Conservation (phyloP, 2,888 invertebrate genomes). For the Acrocera orbiculus region DNA sequence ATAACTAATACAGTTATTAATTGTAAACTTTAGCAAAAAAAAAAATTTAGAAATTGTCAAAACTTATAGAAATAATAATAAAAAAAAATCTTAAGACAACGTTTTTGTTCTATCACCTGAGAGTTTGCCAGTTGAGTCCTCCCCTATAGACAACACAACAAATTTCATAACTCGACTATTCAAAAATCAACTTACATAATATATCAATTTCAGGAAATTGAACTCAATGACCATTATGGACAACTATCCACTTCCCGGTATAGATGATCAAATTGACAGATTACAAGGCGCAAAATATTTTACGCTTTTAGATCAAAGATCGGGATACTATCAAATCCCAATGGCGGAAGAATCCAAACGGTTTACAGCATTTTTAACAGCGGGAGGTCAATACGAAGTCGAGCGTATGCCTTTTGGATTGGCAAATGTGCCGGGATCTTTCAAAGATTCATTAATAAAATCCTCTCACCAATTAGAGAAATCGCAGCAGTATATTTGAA, state of each 20-base stretch:
- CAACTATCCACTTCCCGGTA: not conserved
- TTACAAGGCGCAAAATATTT: constrained; percentile 11
- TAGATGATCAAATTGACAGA: not conserved
- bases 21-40: too few relatives aligned
- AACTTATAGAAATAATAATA: too few relatives aligned
- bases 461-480: too few relatives aligned
- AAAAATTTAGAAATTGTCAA: too few relatives aligned
- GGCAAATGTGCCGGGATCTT: constrained; percentile 18
- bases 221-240: constrained; percentile 15
- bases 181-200: too few relatives aligned
- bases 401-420: constrained; percentile 20
- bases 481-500: too few relatives aligned
- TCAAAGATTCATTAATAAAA: constrained; percentile 15
- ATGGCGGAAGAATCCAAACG: not conserved
- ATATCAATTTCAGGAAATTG: constrained; percentile 17
- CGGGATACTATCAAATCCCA: constrained; percentile 9
- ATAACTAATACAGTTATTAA: too few relatives aligned
- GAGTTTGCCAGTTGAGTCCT: too few relatives aligned
- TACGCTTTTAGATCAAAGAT: constrained; percentile 16
- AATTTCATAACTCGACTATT: too few relatives aligned
- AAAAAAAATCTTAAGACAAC: too few relatives aligned
- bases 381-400: constrained; percentile 16
- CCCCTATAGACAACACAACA: too few relatives aligned
- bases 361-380: not conserved
- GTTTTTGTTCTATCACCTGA: too few relatives aligned